A percentile compares a stretch with the other conserved stretches of the same genome.
Evolutionary conservation across 2,888 invertebrate genomes (phyloP).

Genomic region (Volucella inflata): DNA sequence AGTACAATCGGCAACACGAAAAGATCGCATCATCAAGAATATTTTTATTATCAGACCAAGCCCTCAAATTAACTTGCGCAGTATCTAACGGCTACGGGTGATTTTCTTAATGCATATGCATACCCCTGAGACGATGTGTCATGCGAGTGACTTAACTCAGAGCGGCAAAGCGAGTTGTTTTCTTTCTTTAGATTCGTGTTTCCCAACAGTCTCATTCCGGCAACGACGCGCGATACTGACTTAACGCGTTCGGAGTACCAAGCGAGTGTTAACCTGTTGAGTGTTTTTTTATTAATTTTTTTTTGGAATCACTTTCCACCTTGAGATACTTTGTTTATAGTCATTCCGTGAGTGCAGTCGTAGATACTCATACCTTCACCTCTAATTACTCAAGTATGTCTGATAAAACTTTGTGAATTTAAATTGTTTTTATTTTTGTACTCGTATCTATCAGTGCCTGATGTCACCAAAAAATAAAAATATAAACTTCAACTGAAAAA

Average conservation of each 20-base stretch:
- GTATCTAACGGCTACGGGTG: constrained; percentile 1
- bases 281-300: constrained; percentile 24
- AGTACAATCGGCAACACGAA: neutral
- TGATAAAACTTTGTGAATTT: constrained; percentile 18
- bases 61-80: neutral
- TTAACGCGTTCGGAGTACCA: constrained; percentile 2
- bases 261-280: neutral
- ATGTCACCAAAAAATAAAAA: constrained; percentile 40
- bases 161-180: constrained; percentile 24
- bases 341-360: constrained; percentile 29
- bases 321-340: constrained; percentile 40
- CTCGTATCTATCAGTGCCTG: constrained; percentile 38
- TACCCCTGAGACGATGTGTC: constrained; percentile 24
- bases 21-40: constrained; percentile 45
- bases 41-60: constrained; percentile 25
- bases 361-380: neutral
- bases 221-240: constrained; percentile 13
- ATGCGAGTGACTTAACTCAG: constrained; percentile 38
- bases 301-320: constrained; percentile 37
- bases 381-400: constrained; percentile 36
- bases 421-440: constrained; percentile 9
- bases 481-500: constrained; percentile 4
- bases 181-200: constrained; percentile 16
- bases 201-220: constrained; percentile 42
- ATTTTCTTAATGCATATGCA: constrained; percentile 43